These are phyloP conservation scores for Sebastes fasciatus DNA, from an alignment of 2,113 vertebrate species.

Conservation along the genomic window DNA sequence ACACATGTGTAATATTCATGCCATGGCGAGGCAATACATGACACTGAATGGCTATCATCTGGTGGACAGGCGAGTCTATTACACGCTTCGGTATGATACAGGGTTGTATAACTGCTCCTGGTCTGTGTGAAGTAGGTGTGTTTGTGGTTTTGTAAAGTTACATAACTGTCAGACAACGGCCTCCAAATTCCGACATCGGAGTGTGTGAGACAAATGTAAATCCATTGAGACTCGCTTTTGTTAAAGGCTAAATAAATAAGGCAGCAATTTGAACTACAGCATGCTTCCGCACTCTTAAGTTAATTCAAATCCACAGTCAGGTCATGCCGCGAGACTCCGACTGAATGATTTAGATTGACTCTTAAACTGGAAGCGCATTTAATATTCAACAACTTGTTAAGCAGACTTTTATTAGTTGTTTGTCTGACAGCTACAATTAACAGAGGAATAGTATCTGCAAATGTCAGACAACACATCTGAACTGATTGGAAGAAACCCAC, in stretches of 20 bases:
- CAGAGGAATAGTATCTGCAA: constrained; percentile 26
- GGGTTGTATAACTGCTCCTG: too few species aligned
- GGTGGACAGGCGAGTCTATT: too few species aligned
- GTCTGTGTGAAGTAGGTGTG: too few species aligned
- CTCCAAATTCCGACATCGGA: too few species aligned
- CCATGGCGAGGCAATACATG: too few species aligned
- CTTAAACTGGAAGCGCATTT: constrained; percentile 2
- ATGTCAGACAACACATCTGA: constrained; percentile 41
- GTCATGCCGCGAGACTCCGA: background rate
- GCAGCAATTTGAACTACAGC: background rate
- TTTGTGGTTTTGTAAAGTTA: too few species aligned
- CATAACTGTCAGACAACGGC: too few species aligned
- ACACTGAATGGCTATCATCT: too few species aligned
- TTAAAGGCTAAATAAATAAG: constrained; percentile 17
- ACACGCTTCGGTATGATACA: too few species aligned
- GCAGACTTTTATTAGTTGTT: constrained; percentile 26
- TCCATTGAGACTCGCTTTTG: background rate
- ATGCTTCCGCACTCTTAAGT: background rate
- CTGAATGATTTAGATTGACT: constrained; percentile 7
- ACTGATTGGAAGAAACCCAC: constrained; percentile 29
- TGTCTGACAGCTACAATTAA: constrained; percentile 51
- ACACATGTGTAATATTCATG: too few species aligned
- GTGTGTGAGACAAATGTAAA: background rate
- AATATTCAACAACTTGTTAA: constrained; percentile 38
- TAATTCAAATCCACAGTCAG: constrained; percentile 21